These are phyloP conservation scores for Saguinus imperator DNA, from an alignment of 2,113 vertebrate species.

Conservation along the genomic window DNA sequence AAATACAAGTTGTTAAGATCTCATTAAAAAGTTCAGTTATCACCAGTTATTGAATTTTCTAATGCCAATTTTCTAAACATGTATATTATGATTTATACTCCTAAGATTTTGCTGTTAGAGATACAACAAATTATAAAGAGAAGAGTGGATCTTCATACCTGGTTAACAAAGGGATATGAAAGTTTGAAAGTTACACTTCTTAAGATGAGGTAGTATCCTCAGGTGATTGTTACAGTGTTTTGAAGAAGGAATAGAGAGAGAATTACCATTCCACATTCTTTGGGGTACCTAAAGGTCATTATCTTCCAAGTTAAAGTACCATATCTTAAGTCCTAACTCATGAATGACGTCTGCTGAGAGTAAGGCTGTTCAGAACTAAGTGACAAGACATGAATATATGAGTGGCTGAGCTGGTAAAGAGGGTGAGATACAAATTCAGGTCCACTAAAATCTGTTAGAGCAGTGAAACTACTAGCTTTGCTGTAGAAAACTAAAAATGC, in stretches of 20 bases:
- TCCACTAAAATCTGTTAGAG: conserved; percentile 61
- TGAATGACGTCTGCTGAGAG: neutral
- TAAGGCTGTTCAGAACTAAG: conserved; percentile 20
- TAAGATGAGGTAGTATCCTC: neutral
- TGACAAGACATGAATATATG: conserved; percentile 65
- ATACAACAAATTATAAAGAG: neutral
- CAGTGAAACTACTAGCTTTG: conserved; percentile 51
- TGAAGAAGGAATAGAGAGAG: neutral
- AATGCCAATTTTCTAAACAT: neutral
- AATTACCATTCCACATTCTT: neutral
- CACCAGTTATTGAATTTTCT: neutral
- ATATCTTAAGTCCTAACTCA: conserved; percentile 41
- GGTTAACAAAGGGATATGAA: neutral
- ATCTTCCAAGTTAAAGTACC: conserved; percentile 20
- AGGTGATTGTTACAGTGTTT: neutral
- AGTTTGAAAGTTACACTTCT: neutral
- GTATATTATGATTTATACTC: neutral
- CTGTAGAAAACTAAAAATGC: conserved; percentile 47
- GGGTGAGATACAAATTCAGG: conserved; percentile 52
- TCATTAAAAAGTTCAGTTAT: neutral
- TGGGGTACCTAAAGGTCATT: neutral
- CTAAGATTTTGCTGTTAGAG: neutral
- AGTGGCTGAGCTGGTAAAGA: conserved; percentile 46
- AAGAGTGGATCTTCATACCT: neutral
- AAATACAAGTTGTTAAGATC: neutral